Evolutionary conservation across 2,888 invertebrate species (phyloP), one percentile per base, ranked within the genome.

Genomic region (Galeopsomyia nigrocyanea): DNA sequence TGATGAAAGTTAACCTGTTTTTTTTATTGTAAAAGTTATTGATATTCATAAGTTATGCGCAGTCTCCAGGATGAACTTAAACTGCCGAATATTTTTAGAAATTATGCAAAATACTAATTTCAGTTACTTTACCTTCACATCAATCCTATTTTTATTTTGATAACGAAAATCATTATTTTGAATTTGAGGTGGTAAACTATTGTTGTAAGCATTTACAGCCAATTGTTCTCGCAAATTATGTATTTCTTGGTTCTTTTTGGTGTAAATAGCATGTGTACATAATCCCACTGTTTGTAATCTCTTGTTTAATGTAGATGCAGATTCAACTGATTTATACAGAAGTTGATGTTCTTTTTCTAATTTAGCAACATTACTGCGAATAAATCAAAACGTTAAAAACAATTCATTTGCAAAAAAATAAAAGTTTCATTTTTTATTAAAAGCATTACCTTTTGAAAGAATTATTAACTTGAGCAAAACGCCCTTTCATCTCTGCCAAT

Each of bases 321-420:
- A 68, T 71, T 78, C 79, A 14, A 79, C 74, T 14, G 78, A 80
- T 68, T 81, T 78, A 26, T 70, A 57, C 26, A 86, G 70, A n/a
- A 77, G 65, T n/a, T 79, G 75, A 49, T 84, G 82, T 63, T 86
- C 84, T 22, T 78, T 76, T 68, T 78, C 77, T 53, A 85, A 76
- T 77, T 82, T 83, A 17, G 61, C 75, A 21, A 84, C 60, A 70
- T 82, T 81, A 49, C 85, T 85, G 72, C 51, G 13, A 64, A 51
- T 64, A 31, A 26, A n/a, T 39, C 13, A 7, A 39, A 39, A 13
- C 39, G 39, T 39, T 7, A 39, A 39, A 13, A 39, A 39, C 13
- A 39, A 39, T 39, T 10, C 39, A 10, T 10, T 39, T 60, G 10
- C 16, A 53, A 57, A 53, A 31, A 39, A 66, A 31, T 22, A 49